Evolutionary conservation across 2,888 invertebrate genomes (phyloP).

Genomic region (Spodoptera exigua): DNA sequence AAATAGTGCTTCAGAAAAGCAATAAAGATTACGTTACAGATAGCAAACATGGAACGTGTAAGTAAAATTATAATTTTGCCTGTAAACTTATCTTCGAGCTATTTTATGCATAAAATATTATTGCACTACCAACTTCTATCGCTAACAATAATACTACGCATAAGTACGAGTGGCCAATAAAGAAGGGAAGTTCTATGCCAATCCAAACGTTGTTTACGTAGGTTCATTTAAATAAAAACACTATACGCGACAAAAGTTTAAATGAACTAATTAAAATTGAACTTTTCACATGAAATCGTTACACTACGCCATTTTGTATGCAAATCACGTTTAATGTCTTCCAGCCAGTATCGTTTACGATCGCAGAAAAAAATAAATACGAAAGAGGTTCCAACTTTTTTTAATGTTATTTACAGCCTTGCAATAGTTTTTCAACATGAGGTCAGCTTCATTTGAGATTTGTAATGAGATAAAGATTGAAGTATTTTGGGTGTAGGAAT

Average conservation of each 20-base stretch:
- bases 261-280: slow-evolving; percentile 30
- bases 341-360: slow-evolving; percentile 19
- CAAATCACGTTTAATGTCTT: slow-evolving; percentile 32
- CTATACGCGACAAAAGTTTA: slow-evolving; percentile 11
- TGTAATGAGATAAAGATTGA: background rate
- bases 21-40: slow-evolving; percentile 48
- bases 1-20: slow-evolving; percentile 39
- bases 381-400: slow-evolving; percentile 16
- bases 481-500: too few relatives aligned
- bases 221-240: background rate
- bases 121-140: slow-evolving; percentile 12
- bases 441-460: slow-evolving; percentile 8
- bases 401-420: slow-evolving; percentile 7
- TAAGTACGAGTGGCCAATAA: background rate
- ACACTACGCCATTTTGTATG: slow-evolving; percentile 27
- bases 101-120: slow-evolving; percentile 33
- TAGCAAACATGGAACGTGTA: slow-evolving; percentile 30
- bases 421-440: background rate
- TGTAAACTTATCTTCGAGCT: slow-evolving; percentile 38
- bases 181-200: background rate
- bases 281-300: slow-evolving; percentile 28
- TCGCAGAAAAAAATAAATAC: slow-evolving; percentile 7
- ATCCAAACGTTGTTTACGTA: slow-evolving; percentile 1
- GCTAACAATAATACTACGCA: slow-evolving; percentile 6
- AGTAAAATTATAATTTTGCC: slow-evolving; percentile 38